Evolutionary conservation across 2,797 vertebrate genomes (phyloP).

Genomic region (Molossus molossus): DNA sequence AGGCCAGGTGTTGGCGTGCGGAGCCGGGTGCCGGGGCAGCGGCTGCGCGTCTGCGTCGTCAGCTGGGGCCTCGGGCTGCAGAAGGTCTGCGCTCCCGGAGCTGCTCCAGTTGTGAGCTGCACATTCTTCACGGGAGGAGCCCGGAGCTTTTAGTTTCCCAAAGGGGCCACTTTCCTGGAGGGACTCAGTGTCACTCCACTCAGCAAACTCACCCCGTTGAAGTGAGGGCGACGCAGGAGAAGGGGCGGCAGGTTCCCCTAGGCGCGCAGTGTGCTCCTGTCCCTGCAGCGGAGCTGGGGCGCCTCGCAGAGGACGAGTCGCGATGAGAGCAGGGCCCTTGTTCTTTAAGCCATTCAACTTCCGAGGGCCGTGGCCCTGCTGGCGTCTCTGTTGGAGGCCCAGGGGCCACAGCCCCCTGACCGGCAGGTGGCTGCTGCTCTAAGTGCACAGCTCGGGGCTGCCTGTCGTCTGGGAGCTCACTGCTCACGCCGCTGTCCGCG

Average conservation of each 20-base stretch:
- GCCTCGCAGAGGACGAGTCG: not conserved
- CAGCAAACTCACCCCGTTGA: not conserved
- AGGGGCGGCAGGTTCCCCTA: accelerated
- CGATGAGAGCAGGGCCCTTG: not conserved
- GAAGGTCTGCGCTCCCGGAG: not conserved
- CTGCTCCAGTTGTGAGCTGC: not conserved
- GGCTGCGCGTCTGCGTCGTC: not conserved
- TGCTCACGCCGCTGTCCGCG: too few species aligned
- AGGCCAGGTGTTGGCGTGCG: not conserved
- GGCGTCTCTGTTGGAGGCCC: too few species aligned
- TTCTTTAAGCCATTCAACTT: too few species aligned
- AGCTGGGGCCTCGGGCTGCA: not conserved
- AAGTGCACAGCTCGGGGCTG: too few species aligned
- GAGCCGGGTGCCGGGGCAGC: too few species aligned
- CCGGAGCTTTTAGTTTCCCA: not conserved
- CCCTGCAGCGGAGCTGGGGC: too few species aligned
- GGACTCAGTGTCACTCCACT: not conserved
- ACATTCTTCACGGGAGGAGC: not conserved
- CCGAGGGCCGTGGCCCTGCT: too few species aligned
- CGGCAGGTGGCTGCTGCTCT: too few species aligned
- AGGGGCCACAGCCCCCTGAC: too few species aligned
- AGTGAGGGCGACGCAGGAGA: not conserved
- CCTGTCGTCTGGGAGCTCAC: too few species aligned
- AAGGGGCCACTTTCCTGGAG: not conserved
- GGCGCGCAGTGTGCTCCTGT: not conserved